phyloP scores from a whole-genome alignment of 2,888 invertebrate genomes.

The Micoletzkya japonica region DNA sequence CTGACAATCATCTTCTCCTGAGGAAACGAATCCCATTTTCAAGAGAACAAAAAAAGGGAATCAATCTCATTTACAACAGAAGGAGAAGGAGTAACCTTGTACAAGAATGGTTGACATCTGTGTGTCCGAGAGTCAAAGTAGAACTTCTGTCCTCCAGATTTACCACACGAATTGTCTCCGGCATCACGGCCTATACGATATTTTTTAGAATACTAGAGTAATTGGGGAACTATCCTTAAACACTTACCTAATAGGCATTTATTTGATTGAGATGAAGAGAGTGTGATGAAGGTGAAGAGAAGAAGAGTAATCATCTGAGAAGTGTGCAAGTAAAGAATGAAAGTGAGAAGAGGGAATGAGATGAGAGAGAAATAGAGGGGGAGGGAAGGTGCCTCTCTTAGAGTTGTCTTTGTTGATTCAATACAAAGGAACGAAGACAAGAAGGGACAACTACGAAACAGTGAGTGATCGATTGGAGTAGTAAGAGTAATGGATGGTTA shows the following conservation, averaged over 20 bases:
- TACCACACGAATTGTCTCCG: slow-evolving; percentile 50
- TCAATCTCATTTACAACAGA: too few species aligned
- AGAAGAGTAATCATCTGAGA: neutral
- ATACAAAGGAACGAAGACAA: too few species aligned
- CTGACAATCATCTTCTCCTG: neutral
- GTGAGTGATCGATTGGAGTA: too few species aligned
- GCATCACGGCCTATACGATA: slow-evolving; percentile 39
- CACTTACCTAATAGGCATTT: neutral
- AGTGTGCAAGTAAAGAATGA: neutral
- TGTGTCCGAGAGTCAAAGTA: slow-evolving; percentile 54
- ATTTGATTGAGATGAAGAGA: neutral
- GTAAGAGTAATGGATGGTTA: too few species aligned
- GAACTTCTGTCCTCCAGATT: slow-evolving; percentile 46
- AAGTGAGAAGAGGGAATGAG: neutral
- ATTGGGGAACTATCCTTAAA: neutral
- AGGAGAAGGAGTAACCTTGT: slow-evolving; percentile 36
- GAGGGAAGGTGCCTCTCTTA: slow-evolving; percentile 12
- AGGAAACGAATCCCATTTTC: too few species aligned
- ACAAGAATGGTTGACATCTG: slow-evolving; percentile 59
- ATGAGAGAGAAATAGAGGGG: neutral
- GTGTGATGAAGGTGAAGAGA: neutral
- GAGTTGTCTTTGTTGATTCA: too few species aligned
- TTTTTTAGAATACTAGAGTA: neutral
- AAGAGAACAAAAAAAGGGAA: too few species aligned
- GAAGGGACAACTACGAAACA: too few species aligned